phyloP scores from a whole-genome alignment of 1,140 invertebrate genomes.

The Habropoda laboriosa region DNA sequence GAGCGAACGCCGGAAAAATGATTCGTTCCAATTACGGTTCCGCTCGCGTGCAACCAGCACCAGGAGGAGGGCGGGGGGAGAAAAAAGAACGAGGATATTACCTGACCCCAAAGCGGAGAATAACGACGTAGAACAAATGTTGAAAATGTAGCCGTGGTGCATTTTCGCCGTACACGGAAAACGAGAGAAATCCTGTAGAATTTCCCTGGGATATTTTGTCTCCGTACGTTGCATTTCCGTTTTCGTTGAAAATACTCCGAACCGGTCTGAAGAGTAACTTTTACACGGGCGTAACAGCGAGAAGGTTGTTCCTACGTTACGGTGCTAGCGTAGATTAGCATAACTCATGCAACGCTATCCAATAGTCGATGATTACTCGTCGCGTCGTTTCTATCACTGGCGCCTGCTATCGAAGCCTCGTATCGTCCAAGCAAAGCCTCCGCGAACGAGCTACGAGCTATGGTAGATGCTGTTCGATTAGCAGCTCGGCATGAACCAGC shows the following conservation, averaged over 20 bases:
- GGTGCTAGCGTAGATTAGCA: no score
- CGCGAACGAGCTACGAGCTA: neutral
- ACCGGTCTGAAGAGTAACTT: no score
- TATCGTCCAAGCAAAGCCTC: neutral
- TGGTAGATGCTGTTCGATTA: neutral
- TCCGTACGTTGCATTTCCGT: no score
- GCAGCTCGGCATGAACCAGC: neutral
- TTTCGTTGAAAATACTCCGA: no score
- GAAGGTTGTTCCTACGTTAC: no score
- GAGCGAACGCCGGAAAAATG: neutral
- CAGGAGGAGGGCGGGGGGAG: neutral
- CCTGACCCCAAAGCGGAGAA: neutral
- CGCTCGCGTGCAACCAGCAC: neutral
- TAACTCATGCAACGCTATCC: no score
- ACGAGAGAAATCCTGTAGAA: neutral
- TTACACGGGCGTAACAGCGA: no score
- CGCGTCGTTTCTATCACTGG: no score
- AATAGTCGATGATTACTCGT: no score
- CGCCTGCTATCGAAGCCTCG: neutral
- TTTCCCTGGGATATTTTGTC: neutral
- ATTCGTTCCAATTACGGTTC: conserved; percentile 27
- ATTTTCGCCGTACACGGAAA: neutral
- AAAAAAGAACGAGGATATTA: conserved; percentile 3
- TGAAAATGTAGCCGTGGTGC: neutral
- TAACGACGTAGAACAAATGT: conserved; percentile 5